Percentiles rank a stretch among this genome's conserved stretches.
Conservation (phyloP, 2,797 vertebrate species). For the Allobates femoralis region DNA sequence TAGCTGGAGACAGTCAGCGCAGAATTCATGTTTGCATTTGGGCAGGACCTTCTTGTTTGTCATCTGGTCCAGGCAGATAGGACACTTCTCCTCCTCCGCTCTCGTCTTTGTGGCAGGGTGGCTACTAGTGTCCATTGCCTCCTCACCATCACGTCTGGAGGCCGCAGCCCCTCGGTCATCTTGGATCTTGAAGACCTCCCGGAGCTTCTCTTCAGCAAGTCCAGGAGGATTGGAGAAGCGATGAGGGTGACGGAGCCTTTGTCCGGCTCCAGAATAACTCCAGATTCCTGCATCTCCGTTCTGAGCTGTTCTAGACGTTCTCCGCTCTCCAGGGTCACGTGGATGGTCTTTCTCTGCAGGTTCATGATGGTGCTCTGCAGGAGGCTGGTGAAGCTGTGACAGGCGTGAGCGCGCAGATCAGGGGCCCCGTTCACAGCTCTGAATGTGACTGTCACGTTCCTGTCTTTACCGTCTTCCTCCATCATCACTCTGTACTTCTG, state of each 20-base stretch:
- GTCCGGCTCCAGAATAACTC: conserved; percentile 38
- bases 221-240: conserved; percentile 65
- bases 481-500: conserved; percentile 61
- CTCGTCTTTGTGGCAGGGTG: background rate
- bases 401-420: conserved; percentile 70
- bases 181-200: fast-evolving
- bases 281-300: conserved; percentile 42
- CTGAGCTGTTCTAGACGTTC: background rate
- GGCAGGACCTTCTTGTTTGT: conserved; percentile 66
- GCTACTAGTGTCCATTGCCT: conserved; percentile 32
- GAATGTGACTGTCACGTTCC: conserved; percentile 65
- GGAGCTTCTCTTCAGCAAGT: conserved; percentile 56
- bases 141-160: background rate
- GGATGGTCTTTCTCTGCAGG: background rate
- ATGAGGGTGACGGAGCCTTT: conserved; percentile 46
- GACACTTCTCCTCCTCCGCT: conserved; percentile 60
- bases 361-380: conserved; percentile 44
- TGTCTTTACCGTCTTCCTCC: conserved; percentile 14
- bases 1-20: conserved; percentile 65
- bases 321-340: background rate
- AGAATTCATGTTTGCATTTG: conserved; percentile 78
- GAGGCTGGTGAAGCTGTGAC: conserved; percentile 67
- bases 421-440: conserved; percentile 43
- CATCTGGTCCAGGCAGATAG: conserved; percentile 71
- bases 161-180: background rate